These are phyloP conservation scores for Acronicta psi DNA, from an alignment of 2,888 invertebrate species.

Conservation along the genomic window DNA sequence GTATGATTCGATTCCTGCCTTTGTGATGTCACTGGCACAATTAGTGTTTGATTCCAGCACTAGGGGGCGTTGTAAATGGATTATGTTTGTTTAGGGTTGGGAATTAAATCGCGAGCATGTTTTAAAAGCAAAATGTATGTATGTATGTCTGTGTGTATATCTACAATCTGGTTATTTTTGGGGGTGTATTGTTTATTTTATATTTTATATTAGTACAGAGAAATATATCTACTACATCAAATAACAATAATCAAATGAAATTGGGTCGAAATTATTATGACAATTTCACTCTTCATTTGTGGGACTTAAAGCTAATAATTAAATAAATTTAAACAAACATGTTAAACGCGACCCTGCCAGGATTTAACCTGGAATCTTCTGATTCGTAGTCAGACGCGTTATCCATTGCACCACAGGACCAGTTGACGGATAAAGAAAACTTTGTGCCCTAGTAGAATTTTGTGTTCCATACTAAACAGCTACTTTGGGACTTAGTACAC, in stretches of 20 bases:
- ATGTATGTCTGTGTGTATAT: too few relatives aligned
- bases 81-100: constrained; percentile 59
- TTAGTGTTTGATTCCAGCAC: constrained; percentile 67
- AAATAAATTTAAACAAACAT: background rate
- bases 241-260: too few relatives aligned
- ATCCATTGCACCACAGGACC: constrained; percentile 91
- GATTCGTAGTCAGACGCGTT: constrained; percentile 92
- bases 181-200: constrained; percentile 4
- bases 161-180: constrained; percentile 25
- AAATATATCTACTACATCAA: too few relatives aligned
- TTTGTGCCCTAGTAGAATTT: background rate
- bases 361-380: constrained; percentile 92
- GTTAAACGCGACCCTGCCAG: constrained; percentile 79
- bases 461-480: too few relatives aligned
- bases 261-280: too few relatives aligned
- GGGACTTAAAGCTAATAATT: too few relatives aligned
- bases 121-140: constrained; percentile 38
- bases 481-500: background rate
- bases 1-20: constrained; percentile 76
- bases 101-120: constrained; percentile 46
- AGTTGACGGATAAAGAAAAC: background rate
- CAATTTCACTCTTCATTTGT: too few relatives aligned
- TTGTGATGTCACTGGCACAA: constrained; percentile 74
- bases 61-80: constrained; percentile 62
- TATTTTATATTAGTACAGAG: too few relatives aligned